Evolutionary conservation across 2,113 vertebrate species (phyloP).

Genomic region (Tachysurus vachellii): DNA sequence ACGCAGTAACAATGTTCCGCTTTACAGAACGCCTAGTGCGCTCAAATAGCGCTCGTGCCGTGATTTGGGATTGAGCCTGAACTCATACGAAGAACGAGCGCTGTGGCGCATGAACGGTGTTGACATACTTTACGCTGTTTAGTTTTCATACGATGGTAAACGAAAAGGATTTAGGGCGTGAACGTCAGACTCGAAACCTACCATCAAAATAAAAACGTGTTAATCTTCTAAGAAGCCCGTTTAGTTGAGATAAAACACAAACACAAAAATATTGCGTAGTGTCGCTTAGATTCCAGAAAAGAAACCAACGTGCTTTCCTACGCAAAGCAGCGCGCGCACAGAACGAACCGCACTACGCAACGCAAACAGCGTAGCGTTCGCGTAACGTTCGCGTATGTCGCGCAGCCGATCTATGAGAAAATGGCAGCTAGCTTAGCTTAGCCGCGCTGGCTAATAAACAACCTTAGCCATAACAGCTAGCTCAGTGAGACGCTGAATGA

Average conservation of each 20-base stretch:
- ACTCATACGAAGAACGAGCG: neutral
- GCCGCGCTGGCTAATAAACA: constrained; percentile 51
- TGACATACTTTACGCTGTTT: neutral
- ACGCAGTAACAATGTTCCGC: neutral
- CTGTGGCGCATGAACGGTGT: constrained; percentile 22
- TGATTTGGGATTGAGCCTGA: neutral
- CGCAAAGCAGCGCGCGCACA: neutral
- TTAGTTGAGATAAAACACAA: too few relatives aligned
- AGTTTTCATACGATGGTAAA: too few relatives aligned
- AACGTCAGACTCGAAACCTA: neutral
- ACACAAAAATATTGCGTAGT: constrained; percentile 10
- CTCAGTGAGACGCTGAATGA: neutral
- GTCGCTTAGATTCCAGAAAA: neutral
- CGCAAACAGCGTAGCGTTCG: constrained; percentile 16
- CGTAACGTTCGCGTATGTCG: constrained; percentile 3
- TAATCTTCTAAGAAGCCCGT: too few relatives aligned
- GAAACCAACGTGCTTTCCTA: neutral
- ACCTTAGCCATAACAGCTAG: constrained; percentile 25
- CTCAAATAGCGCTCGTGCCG: neutral
- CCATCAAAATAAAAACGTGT: neutral
- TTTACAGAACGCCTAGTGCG: neutral
- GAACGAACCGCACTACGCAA: neutral
- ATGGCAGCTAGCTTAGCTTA: constrained; percentile 51
- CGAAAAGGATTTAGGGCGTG: neutral
- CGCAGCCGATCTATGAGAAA: constrained; percentile 39